phyloP scores from a whole-genome alignment of 2,888 invertebrate species.

The Operophtera brumata region DNA sequence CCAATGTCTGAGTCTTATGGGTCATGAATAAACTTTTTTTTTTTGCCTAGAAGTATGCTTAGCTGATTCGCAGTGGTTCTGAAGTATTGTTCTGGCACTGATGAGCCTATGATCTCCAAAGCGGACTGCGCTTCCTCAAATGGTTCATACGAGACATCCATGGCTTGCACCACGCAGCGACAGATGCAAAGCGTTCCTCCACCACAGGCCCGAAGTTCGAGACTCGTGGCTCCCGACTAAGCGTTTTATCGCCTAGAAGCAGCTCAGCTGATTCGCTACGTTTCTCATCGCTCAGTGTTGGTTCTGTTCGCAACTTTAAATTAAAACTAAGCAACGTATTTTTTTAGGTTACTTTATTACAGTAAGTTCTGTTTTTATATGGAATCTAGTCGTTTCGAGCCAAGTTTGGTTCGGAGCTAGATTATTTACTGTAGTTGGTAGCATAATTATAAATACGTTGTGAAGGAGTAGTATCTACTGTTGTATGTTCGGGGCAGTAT shows the following conservation, averaged over 20 bases:
- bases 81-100: no score
- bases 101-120: no score
- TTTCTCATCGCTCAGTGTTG: slow-evolving; percentile 28
- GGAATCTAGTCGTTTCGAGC: not conserved
- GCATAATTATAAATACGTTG: not conserved
- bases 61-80: slow-evolving; percentile 32
- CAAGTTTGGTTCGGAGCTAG: not conserved
- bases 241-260: slow-evolving; percentile 72
- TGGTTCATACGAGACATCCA: not conserved
- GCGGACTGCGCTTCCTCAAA: no score
- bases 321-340: slow-evolving; percentile 27
- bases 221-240: slow-evolving; percentile 63
- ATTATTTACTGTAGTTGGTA: not conserved
- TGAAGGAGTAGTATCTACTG: not conserved
- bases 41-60: slow-evolving; percentile 65
- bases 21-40: slow-evolving; percentile 68
- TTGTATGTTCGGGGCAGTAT: no score
- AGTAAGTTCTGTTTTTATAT: not conserved
- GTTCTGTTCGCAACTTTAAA: slow-evolving; percentile 27
- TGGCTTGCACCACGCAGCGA: slow-evolving; percentile 17
- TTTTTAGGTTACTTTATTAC: slow-evolving; percentile 6
- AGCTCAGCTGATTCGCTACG: slow-evolving; percentile 45
- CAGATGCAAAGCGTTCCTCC: slow-evolving; percentile 28
- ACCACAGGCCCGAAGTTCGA: slow-evolving; percentile 48
- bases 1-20: slow-evolving; percentile 55